phyloP scores from a whole-genome alignment of 2,888 invertebrate genomes.

The Troglohyphantes excavatus region DNA sequence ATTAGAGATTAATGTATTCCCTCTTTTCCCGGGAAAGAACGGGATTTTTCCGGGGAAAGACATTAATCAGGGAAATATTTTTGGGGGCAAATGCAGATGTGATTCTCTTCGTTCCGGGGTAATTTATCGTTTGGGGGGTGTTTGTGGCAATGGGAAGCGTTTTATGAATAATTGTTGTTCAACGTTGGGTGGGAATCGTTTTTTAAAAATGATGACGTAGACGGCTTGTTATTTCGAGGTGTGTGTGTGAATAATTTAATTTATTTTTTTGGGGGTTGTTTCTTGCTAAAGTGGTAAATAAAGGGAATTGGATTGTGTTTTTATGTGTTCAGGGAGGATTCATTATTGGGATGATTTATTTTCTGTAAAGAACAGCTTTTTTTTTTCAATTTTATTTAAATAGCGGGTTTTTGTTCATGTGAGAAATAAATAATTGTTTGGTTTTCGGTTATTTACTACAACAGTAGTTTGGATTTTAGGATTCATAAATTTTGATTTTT shows the following conservation, averaged over 20 bases:
- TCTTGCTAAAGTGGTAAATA: slow-evolving; percentile 35
- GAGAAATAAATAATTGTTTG: too few species aligned
- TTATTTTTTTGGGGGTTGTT: slow-evolving; percentile 38
- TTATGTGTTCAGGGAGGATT: slow-evolving; percentile 15
- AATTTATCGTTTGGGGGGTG: slow-evolving; percentile 51
- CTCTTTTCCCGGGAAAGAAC: slow-evolving; percentile 35
- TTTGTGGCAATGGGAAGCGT: slow-evolving; percentile 20
- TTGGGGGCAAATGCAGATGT: slow-evolving; percentile 39
- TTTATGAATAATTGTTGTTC: slow-evolving; percentile 49
- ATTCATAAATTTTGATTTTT: too few species aligned
- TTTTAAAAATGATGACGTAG: slow-evolving; percentile 50
- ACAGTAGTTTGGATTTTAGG: too few species aligned
- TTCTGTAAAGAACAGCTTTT: not conserved
- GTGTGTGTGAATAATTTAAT: slow-evolving; percentile 57
- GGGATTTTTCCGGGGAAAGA: slow-evolving; percentile 37
- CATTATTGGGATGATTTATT: slow-evolving; percentile 41
- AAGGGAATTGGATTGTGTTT: slow-evolving; percentile 32
- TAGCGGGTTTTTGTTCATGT: too few species aligned
- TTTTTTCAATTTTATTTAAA: too few species aligned
- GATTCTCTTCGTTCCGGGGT: slow-evolving; percentile 53
- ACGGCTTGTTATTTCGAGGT: slow-evolving; percentile 45
- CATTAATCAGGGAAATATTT: slow-evolving; percentile 63
- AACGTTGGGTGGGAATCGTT: slow-evolving; percentile 18
- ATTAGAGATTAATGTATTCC: slow-evolving; percentile 74
- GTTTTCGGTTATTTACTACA: too few species aligned